Percentiles rank a stretch among this genome's conserved stretches.
phyloP scores from a whole-genome alignment of 2,888 invertebrate genomes.

The Adelognathus sp. region DNA sequence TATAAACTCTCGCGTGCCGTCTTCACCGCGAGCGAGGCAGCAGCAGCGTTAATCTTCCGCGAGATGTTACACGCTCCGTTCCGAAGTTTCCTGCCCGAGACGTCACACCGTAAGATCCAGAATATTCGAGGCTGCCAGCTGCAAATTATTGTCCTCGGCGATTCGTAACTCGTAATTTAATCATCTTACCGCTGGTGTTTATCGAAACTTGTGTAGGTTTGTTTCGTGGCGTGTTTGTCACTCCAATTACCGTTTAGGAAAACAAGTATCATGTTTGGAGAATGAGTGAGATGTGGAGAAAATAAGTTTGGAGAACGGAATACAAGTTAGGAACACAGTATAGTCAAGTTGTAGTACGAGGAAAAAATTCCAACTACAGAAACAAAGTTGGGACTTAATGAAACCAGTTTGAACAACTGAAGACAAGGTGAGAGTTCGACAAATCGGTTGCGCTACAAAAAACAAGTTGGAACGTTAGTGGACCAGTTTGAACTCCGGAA shows the following conservation, averaged over 20 bases:
- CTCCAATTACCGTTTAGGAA: too few species aligned
- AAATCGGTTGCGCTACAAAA: too few species aligned
- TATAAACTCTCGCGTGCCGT: slow-evolving; percentile 33
- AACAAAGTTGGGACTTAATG: too few species aligned
- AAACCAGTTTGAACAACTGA: too few species aligned
- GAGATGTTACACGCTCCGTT: slow-evolving; percentile 18
- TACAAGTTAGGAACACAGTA: not conserved
- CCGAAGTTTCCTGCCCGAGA: slow-evolving; percentile 46
- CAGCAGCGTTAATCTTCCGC: slow-evolving; percentile 40
- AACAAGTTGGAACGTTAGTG: too few species aligned
- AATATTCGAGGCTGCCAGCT: not conserved
- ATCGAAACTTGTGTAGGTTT: not conserved
- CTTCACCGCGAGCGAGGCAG: slow-evolving; percentile 28
- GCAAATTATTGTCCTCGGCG: slow-evolving; percentile 22
- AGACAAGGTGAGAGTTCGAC: too few species aligned
- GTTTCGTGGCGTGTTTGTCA: not conserved
- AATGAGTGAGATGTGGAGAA: too few species aligned
- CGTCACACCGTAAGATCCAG: slow-evolving; percentile 26
- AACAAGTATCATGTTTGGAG: too few species aligned
- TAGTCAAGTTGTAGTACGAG: too few species aligned
- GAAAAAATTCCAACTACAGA: too few species aligned
- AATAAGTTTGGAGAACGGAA: not conserved
- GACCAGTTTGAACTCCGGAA: not conserved
- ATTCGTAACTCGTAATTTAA: slow-evolving; percentile 21
- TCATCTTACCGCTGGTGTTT: not conserved